phyloP scores from a whole-genome alignment of 1,140 invertebrate species.

The Xylocopa sonorina region DNA sequence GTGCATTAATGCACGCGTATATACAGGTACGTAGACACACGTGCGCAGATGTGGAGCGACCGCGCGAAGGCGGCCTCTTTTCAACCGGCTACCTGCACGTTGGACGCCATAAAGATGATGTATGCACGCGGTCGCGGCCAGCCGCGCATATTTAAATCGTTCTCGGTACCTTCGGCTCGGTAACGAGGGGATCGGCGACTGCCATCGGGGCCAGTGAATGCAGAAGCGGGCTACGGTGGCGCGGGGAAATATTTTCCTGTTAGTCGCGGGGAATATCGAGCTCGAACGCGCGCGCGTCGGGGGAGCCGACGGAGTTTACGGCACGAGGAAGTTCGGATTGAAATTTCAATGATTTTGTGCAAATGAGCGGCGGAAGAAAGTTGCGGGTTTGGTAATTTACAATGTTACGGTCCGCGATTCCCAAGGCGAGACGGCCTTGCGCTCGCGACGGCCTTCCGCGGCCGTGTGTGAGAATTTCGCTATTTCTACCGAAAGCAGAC shows the following conservation, averaged over 20 bases:
- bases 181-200: neutral
- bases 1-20: slow-evolving; percentile 58
- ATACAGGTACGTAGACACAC: too few species aligned
- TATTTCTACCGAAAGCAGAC: neutral
- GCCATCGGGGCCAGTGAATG: neutral
- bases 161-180: neutral
- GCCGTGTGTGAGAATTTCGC: neutral
- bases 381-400: neutral
- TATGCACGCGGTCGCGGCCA: slow-evolving; percentile 5
- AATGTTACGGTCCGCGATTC: neutral
- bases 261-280: too few species aligned
- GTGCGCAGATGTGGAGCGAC: too few species aligned
- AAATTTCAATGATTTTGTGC: too few species aligned
- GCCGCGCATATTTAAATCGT: slow-evolving; percentile 1
- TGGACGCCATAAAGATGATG: slow-evolving; percentile 42
- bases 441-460: too few species aligned
- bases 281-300: too few species aligned
- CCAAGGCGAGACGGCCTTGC: neutral
- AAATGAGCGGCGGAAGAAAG: too few species aligned
- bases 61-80: neutral
- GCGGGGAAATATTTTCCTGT: too few species aligned
- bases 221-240: neutral
- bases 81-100: slow-evolving; percentile 16
- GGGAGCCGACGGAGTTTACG: neutral
- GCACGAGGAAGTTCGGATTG: neutral